Evolutionary conservation across 1,140 invertebrate species (phyloP).

Genomic region (Mactra quadrangularis): DNA sequence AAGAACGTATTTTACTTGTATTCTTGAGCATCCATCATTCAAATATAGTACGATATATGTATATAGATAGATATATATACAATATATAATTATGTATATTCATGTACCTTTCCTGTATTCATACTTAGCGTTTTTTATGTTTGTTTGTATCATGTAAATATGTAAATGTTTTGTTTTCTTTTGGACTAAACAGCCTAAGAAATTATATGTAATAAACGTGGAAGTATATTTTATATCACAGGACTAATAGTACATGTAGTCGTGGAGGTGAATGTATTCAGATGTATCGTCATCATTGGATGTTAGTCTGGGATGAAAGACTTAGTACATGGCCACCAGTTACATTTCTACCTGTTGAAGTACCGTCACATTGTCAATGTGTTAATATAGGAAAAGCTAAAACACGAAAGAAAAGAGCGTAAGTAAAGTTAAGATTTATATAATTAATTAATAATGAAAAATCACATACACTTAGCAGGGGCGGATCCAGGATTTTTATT

Average conservation of each 20-base stretch:
- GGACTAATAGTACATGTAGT: conserved; percentile 64
- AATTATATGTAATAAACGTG: not conserved
- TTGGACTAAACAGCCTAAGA: too few relatives aligned
- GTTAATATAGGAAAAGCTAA: conserved; percentile 65
- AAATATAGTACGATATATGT: too few relatives aligned
- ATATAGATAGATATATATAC: too few relatives aligned
- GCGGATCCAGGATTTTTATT: not conserved
- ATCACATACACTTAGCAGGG: not conserved
- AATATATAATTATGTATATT: too few relatives aligned
- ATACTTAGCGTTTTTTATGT: too few relatives aligned
- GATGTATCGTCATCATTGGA: conserved; percentile 72
- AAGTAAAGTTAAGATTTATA: not conserved
- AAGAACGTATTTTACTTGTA: too few relatives aligned
- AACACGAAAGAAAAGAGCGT: conserved; percentile 10
- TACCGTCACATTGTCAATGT: conserved; percentile 72
- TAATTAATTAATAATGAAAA: not conserved
- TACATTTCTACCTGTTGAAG: conserved; percentile 70
- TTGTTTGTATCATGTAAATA: too few relatives aligned
- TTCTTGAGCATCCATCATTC: too few relatives aligned
- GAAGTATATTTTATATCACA: conserved; percentile 13
- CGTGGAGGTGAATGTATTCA: conserved; percentile 65
- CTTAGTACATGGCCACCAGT: conserved; percentile 68
- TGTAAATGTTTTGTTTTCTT: too few relatives aligned
- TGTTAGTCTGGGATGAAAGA: conserved; percentile 70
- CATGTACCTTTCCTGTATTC: too few relatives aligned